These are phyloP conservation scores for Cyrtorhinus lividipennis DNA, from an alignment of 1,140 invertebrate species.

Conservation along the genomic window DNA sequence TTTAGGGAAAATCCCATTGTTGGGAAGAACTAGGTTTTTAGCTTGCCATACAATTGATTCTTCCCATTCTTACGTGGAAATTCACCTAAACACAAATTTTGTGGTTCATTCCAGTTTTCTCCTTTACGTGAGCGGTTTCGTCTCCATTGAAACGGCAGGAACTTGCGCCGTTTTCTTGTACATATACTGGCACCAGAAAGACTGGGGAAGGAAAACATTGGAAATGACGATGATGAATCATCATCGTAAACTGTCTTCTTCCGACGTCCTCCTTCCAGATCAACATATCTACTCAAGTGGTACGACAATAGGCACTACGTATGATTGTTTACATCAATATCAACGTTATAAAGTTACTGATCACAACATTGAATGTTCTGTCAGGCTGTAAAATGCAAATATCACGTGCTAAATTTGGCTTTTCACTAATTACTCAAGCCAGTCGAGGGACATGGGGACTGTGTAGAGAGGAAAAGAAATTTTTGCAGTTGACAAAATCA, in stretches of 20 bases:
- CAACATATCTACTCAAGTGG: slow-evolving; percentile 22
- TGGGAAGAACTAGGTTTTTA: too few species aligned
- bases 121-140: slow-evolving; percentile 67
- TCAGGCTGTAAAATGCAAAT: too few species aligned
- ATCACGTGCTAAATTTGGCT: too few species aligned
- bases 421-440: too few species aligned
- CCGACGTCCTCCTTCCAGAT: slow-evolving; percentile 18
- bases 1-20: too few species aligned
- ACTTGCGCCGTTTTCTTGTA: slow-evolving; percentile 75
- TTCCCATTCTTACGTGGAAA: too few species aligned
- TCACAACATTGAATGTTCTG: slow-evolving; percentile 28
- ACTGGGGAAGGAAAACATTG: slow-evolving; percentile 32
- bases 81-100: too few species aligned
- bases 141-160: slow-evolving; percentile 66
- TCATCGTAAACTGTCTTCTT: slow-evolving; percentile 26
- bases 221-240: slow-evolving; percentile 30
- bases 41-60: too few species aligned
- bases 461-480: too few species aligned
- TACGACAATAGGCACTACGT: slow-evolving; percentile 1
- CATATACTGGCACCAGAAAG: slow-evolving; percentile 53
- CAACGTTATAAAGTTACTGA: background rate
- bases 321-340: slow-evolving; percentile 12
- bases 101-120: slow-evolving; percentile 50
- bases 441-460: too few species aligned
- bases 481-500: too few species aligned